phyloP scores from a whole-genome alignment of 2,113 vertebrate genomes.

The Galemys pyrenaicus region DNA sequence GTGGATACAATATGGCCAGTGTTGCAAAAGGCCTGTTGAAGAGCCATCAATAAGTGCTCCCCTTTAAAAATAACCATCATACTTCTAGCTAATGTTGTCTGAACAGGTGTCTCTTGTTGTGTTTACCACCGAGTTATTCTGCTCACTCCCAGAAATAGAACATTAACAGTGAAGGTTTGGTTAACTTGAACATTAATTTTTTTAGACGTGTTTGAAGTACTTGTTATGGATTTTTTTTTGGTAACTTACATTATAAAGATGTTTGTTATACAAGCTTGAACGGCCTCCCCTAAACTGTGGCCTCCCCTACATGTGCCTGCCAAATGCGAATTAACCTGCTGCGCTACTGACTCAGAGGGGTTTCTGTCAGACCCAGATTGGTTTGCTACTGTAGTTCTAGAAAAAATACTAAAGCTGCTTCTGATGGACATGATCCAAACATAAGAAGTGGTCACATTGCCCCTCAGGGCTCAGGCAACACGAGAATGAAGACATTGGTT shows the following conservation, averaged over 20 bases:
- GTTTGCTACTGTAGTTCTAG: not conserved
- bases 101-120: not conserved
- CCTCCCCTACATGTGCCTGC: not conserved
- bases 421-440: not conserved
- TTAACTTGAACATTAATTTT: constrained; percentile 48
- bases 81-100: constrained; percentile 8
- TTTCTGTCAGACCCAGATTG: not conserved
- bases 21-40: not conserved
- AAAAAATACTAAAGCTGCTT: not conserved
- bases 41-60: not conserved
- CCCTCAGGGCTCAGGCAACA: not conserved
- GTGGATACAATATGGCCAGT: not conserved
- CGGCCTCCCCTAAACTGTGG: not conserved
- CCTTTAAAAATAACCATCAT: not conserved
- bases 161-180: not conserved
- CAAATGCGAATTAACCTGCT: not conserved
- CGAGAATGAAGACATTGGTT: not conserved
- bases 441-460: not conserved
- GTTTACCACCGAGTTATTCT: not conserved
- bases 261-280: not conserved
- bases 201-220: constrained; percentile 2
- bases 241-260: not conserved
- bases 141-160: not conserved
- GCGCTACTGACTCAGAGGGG: not conserved
- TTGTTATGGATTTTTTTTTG: not conserved